phyloP scores from a whole-genome alignment of 2,888 invertebrate genomes.

The Boloria selene region DNA sequence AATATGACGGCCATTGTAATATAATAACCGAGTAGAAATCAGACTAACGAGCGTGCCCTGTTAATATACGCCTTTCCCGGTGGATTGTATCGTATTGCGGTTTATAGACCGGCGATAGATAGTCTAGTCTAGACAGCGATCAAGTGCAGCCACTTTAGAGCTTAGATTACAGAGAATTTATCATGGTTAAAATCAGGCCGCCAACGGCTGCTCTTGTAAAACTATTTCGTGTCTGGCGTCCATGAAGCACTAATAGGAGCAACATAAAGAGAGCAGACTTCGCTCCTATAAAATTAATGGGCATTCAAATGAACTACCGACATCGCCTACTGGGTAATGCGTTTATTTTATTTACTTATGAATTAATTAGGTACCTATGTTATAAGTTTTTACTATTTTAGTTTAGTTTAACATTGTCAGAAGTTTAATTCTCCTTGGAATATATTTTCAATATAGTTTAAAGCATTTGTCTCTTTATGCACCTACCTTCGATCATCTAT shows the following conservation, averaged over 20 bases:
- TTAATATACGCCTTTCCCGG: constrained; percentile 56
- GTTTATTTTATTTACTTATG: constrained; percentile 6
- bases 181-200: constrained; percentile 46
- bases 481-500: too few species aligned
- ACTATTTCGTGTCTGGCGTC: constrained; percentile 32
- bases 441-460: background rate
- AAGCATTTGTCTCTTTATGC: background rate
- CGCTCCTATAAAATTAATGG: constrained; percentile 5
- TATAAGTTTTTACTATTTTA: background rate
- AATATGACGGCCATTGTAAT: constrained; percentile 50
- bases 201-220: constrained; percentile 33
- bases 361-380: background rate
- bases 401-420: background rate
- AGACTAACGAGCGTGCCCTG: constrained; percentile 49
- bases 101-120: constrained; percentile 55
- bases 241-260: constrained; percentile 21
- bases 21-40: constrained; percentile 56
- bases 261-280: constrained; percentile 19
- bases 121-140: constrained; percentile 60
- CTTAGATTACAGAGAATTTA: constrained; percentile 61
- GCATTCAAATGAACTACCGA: background rate
- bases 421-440: background rate
- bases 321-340: background rate
- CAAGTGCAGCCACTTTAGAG: constrained; percentile 56
- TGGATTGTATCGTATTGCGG: constrained; percentile 65